Base-by-base conservation (phyloP, 23 tunicate species). In the Oikopleura albicans region DNA sequence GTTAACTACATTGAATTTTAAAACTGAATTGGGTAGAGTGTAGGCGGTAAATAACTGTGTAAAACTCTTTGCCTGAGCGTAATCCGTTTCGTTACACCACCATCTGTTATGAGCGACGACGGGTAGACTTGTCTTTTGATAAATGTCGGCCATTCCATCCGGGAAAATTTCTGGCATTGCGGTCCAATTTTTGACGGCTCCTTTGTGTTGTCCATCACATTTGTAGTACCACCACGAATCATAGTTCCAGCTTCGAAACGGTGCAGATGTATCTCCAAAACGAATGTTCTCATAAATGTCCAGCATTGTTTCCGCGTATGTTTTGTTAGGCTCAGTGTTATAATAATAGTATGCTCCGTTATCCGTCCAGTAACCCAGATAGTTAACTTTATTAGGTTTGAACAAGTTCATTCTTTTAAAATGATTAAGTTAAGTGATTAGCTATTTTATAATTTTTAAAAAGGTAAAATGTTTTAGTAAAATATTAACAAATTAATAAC, bases 181-280 rank as follows among this genome's bases (percentile, higher is more conserved):
- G 0, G 91, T 89, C 97, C 97, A 91, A 37, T 88, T 87, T 40
- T 84, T 86, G 34, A 88, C 91, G 12, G 91, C 97, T 49, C 59
- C 59, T 8, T 49, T 49, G 8, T 8, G 16, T 56, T 91, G 40
- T 40, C 76, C 91, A 2, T 85, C 41, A 33, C 97, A 89, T 56
- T 91, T 91, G 84, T 91, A 91, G 84, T 91, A 91, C 91, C 91
- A 91, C 97, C 97, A 91, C 0, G 97, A 91, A 66, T 91, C 97
- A 76, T 88, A 88, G 59, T 91, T 91, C 8, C 89, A 35, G 75
- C 59, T 49, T 49, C 59, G 59, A 49, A 49, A 8, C 22, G 59
- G 59, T 49, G 22, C 59, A 8, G 8, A 8, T 49, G 59, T 8
- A 8, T 49, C 16, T 49, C 59, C 59, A 49, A 49, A 49, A 8